These are phyloP conservation scores for Callipepla californica DNA, from an alignment of 2,113 vertebrate genomes.

Conservation along the genomic window DNA sequence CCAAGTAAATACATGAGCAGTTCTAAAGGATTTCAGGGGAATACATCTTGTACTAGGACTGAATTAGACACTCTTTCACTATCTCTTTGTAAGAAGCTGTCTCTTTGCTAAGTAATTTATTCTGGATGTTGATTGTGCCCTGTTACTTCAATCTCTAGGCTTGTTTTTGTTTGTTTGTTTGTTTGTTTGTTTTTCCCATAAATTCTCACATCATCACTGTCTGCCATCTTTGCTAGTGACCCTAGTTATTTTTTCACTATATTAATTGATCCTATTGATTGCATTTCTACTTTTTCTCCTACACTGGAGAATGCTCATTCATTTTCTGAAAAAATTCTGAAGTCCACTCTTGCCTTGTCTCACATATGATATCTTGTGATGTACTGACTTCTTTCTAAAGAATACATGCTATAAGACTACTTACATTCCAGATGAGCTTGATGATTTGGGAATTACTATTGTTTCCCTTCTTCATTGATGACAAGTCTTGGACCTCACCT, in stretches of 20 bases:
- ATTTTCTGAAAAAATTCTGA: not conserved
- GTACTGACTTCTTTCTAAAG: not conserved
- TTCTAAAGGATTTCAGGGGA: not conserved
- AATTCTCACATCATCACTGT: not conserved
- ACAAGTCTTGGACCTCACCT: constrained; percentile 1
- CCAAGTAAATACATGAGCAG: not conserved
- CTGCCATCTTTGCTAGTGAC: not conserved
- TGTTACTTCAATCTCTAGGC: not conserved
- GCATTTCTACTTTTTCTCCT: not conserved
- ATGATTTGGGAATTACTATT: not conserved
- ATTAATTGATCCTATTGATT: not conserved
- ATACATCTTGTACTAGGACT: not conserved
- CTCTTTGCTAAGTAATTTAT: not conserved
- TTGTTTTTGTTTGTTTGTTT: not conserved
- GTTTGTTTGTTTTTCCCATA: not conserved
- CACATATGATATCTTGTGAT: not conserved
- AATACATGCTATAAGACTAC: not conserved
- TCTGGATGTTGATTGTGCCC: not conserved
- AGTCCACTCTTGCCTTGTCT: not conserved
- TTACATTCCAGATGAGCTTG: not conserved
- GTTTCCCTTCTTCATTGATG: not conserved
- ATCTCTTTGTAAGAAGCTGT: not conserved
- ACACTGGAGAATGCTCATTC: not conserved
- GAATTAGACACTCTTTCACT: not conserved
- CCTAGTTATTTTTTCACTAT: not conserved